Evolutionary conservation across 2,888 invertebrate genomes (phyloP).

Genomic region (Limenitis camilla): DNA sequence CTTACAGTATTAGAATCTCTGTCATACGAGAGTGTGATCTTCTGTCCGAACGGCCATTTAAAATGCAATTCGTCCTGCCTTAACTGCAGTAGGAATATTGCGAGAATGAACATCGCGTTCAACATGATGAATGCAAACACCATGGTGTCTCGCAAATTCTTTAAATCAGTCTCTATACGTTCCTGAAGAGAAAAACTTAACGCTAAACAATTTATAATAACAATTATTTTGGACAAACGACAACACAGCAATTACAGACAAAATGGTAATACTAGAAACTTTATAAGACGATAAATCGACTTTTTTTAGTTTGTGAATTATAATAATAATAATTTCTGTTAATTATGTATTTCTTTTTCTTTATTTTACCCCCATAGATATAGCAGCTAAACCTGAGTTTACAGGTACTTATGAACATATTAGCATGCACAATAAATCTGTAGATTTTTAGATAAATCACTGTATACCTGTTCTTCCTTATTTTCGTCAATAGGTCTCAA

Average conservation of each 20-base stretch:
- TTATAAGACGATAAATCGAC: no score
- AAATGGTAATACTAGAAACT: no score
- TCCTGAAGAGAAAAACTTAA: conserved; percentile 69
- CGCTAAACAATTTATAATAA: not conserved
- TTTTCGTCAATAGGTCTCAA: conserved; percentile 93
- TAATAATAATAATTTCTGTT: no score
- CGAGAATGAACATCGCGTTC: conserved; percentile 96
- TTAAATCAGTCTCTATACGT: conserved; percentile 88
- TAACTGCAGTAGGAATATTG: conserved; percentile 96
- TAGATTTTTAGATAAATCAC: no score
- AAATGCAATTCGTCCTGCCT: conserved; percentile 96
- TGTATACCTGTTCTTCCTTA: conserved; percentile 86
- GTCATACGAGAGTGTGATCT: conserved; percentile 85
- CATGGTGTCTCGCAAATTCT: conserved; percentile 93
- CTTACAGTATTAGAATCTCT: conserved; percentile 77
- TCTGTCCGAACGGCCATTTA: conserved; percentile 94
- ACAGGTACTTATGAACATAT: not conserved
- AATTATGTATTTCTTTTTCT: no score
- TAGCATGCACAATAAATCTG: not conserved
- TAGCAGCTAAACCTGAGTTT: no score
- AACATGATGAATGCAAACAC: conserved; percentile 98
- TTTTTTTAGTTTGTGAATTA: no score
- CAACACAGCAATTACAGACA: no score
- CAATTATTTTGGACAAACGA: no score
- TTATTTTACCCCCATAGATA: no score